These are phyloP conservation scores for Stomatorhinus walkeri DNA, from an alignment of 2,797 vertebrate species.

Conservation along the genomic window DNA sequence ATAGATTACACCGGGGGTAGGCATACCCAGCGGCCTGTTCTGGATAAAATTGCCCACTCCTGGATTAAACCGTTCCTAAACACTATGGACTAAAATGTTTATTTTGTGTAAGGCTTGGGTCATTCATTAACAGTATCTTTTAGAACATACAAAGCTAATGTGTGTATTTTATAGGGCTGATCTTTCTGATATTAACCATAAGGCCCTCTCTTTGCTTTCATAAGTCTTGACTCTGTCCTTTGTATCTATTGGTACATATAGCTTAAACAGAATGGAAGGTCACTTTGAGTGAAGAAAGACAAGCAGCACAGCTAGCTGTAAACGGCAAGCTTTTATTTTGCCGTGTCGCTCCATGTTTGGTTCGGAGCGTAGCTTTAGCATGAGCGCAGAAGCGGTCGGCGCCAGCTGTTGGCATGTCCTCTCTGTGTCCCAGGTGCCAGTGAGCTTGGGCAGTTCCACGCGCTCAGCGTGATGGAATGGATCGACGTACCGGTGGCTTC, in stretches of 20 bases:
- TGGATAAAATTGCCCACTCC: not conserved
- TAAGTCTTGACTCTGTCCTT: not conserved
- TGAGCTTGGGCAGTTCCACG: constrained; percentile 79
- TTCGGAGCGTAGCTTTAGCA: not conserved
- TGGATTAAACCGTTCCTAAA: not conserved
- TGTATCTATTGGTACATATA: not conserved
- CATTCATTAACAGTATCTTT: not conserved
- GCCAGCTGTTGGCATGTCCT: not conserved
- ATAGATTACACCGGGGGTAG: not conserved
- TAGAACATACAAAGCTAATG: not conserved
- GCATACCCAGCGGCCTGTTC: not conserved
- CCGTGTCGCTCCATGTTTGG: not conserved
- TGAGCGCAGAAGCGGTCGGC: not conserved
- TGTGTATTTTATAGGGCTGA: not conserved
- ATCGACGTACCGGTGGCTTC: constrained; percentile 53
- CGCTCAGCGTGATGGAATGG: constrained; percentile 77
- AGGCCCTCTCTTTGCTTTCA: not conserved
- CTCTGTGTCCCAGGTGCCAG: constrained; percentile 44
- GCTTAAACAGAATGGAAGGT: not conserved
- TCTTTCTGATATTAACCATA: not conserved
- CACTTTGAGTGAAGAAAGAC: not conserved
- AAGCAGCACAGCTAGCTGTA: not conserved
- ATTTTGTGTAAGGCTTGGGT: not conserved
- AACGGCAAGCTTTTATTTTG: not conserved
- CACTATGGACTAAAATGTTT: not conserved